Conservation (phyloP, 2,797 vertebrate species). For the Carapus acus region DNA sequence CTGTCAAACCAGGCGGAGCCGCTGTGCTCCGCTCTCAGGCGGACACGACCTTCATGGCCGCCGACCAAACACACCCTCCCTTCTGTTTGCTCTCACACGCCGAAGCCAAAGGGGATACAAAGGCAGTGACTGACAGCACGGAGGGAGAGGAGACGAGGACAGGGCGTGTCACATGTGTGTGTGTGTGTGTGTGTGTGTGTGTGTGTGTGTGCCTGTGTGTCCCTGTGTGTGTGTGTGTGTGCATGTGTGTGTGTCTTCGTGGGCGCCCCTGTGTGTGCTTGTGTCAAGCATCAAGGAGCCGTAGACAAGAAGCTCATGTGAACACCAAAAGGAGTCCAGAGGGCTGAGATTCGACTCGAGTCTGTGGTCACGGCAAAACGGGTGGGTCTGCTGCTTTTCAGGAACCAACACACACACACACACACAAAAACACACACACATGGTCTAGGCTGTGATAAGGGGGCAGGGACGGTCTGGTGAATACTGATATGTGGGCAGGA, state of each 20-base stretch:
- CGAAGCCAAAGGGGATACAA: constrained; percentile 23
- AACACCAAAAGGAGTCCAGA: constrained; percentile 6
- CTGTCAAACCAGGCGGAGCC: constrained; percentile 57
- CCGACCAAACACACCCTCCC: constrained; percentile 17
- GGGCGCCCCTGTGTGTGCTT: too few relatives aligned
- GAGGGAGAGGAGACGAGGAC: constrained; percentile 8
- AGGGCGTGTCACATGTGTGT: constrained; percentile 25
- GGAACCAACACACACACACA: background rate
- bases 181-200: too few relatives aligned
- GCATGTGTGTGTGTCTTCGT: too few relatives aligned
- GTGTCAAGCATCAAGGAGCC: too few relatives aligned
- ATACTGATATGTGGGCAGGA: constrained; percentile 59
- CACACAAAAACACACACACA: constrained; percentile 15
- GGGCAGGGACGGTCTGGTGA: constrained; percentile 40
- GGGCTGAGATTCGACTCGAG: constrained; percentile 19
- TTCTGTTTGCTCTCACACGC: constrained; percentile 44
- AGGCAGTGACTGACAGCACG: constrained; percentile 17
- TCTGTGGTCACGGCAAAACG: constrained; percentile 6
- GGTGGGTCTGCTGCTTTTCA: constrained; percentile 24
- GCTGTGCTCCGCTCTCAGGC: constrained; percentile 57
- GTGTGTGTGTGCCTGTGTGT: too few relatives aligned
- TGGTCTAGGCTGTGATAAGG: constrained; percentile 56
- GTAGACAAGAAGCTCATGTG: too few relatives aligned
- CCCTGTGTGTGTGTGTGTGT: too few relatives aligned
- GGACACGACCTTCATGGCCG: constrained; percentile 59